Base-by-base conservation (phyloP, 1,140 invertebrate species). In the Homarus americanus region DNA sequence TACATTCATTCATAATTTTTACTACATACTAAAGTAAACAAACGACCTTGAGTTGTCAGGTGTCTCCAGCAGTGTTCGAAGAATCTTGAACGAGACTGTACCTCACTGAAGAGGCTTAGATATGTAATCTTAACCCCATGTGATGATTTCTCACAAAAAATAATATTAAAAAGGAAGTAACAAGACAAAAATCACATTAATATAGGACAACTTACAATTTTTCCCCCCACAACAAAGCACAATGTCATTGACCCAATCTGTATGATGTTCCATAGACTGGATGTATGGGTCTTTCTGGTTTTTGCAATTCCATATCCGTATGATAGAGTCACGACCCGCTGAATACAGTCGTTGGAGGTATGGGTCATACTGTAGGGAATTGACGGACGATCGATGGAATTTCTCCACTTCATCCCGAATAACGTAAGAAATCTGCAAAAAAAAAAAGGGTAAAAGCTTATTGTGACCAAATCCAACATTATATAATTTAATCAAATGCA, bases 241-340 rank as follows among this genome's bases (percentile, higher is more conserved):
- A 94, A 99, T 99, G 95, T 99, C 99, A 95, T 99, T 99, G 20
- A 99, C 98, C 99, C 99, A 99, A 94, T 99, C 99, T 28, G 98
- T 99, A 94, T 99, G 99, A 95, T 99, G 80, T 94, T 98, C 97
- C 97, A 98, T 97, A 1, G 98, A 99, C 93, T 99, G 98, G 66
- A 98, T 96, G 94, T 98, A 99, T 73, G 97, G 96, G 93, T 99
- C 97, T 93, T 97, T 96, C 82, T 95, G 94, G 87, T 94, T 94
- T 89, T 94, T 94, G 84, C 94, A 94, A 90, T 99, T 98, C 98
- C 99, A 99, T 94, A 99, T 98, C 84, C 99, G 96, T 93, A 99
- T 99, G 92, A 99, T 99, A 72, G 98, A 98, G 95, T 99, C 99
- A 91, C 98, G 95, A n/a, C 98, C 99, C 89, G 99, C 99, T 0